Base-by-base conservation (phyloP, 2,888 invertebrate species). In the Acholoe squamosa region DNA sequence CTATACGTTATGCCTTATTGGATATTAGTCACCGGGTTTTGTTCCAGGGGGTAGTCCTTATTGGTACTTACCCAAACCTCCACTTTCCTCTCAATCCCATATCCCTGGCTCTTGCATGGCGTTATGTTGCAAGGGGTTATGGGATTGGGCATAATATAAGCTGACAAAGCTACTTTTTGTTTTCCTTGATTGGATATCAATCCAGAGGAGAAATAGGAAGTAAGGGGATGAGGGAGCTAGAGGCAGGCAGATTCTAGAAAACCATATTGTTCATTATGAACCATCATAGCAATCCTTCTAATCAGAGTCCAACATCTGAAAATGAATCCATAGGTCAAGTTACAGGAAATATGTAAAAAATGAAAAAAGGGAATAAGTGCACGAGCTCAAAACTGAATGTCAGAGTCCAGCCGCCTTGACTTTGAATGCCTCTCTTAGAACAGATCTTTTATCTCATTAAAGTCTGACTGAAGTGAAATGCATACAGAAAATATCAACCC, bases 101-200 rank as follows among this genome's bases (percentile, higher is more conserved):
- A 43, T 43, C 10, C 43, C 43, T 43, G 43, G 3, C 43, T 43
- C 43, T 43, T 43, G 43, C 43, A 43, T 3, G 43, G 43, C 43
- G 10, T 43, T 43, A 43, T 43, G 3, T 43, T 10, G 10, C 43
- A 10, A 43, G 43, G 43, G 43, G 43, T 43, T 10, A 43, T 43
- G 43, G 10, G 43, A 43, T 43, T 43, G 43, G 43, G 43, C 43
- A 43, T 43, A 43, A 43, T 43, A 43, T 43, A 43, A 43, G 43
- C 43, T 43, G 43, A 3, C 43, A 43, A 43, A 43, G 43, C 61
- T n/a, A 7, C n/a, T 14, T n/a, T 61, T n/a, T 61, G n/a, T 61
- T 3, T n/a, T 61, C 19, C 61, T 61, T 61, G 61, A 61, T 61
- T 61, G 61, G 61, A 61, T 61, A 61, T 61, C 61, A 61, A n/a